These are phyloP conservation scores for Macrosteles quadrilineatus DNA, from an alignment of 1,140 invertebrate species.

Conservation along the genomic window DNA sequence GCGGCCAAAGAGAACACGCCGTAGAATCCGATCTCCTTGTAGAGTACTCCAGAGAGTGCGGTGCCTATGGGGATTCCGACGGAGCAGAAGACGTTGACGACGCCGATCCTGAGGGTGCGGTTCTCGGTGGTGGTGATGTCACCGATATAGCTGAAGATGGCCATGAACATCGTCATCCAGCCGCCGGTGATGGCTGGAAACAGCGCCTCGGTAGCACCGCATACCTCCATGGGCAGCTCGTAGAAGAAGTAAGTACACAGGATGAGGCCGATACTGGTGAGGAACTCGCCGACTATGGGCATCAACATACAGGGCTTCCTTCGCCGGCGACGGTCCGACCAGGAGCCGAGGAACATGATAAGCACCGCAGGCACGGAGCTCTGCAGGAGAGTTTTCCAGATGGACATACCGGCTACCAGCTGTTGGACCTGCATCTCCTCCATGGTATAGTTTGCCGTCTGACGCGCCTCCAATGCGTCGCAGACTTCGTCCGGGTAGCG, in stretches of 20 bases:
- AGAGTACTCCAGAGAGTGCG: conserved; percentile 45
- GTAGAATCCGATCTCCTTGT: conserved; percentile 73
- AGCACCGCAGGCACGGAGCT: conserved; percentile 71
- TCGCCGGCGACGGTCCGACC: conserved; percentile 57
- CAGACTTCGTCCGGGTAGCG: conserved; percentile 69
- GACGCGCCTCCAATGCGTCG: conserved; percentile 65
- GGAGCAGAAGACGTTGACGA: conserved; percentile 80
- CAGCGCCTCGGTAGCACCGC: conserved; percentile 71
- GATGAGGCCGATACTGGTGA: conserved; percentile 74
- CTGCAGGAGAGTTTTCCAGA: conserved; percentile 79
- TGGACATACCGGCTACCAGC: conserved; percentile 72
- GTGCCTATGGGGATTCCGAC: conserved; percentile 69
- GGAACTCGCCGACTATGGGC: conserved; percentile 77
- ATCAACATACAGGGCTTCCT: conserved; percentile 84
- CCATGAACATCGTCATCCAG: conserved; percentile 88
- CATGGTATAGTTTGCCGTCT: conserved; percentile 62
- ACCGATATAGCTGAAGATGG: conserved; percentile 85
- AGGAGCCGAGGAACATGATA: conserved; percentile 70
- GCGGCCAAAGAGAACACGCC: conserved; percentile 75
- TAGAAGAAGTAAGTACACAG: conserved; percentile 74
- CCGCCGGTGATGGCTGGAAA: conserved; percentile 80
- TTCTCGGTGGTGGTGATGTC: conserved; percentile 80
- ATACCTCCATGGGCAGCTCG: conserved; percentile 67
- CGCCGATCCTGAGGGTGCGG: conserved; percentile 78
- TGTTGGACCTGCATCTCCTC: conserved; percentile 72